Conservation (phyloP, 2,797 vertebrate species). For the Perodicticus potto region DNA sequence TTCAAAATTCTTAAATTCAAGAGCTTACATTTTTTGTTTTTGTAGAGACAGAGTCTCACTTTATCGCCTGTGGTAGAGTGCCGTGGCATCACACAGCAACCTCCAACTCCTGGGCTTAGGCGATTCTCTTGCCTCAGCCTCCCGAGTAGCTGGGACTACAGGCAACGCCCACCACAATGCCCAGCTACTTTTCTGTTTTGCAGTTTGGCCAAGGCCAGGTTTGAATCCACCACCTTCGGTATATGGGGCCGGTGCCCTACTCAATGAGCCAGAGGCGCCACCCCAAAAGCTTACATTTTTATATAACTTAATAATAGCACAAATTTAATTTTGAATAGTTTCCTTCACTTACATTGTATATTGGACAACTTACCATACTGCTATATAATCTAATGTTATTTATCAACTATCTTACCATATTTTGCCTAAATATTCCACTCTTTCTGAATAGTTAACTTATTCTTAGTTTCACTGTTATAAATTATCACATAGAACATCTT, state of each 20-base stretch:
- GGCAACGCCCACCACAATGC: no score
- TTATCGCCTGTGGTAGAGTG: no score
- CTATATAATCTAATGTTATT: not conserved
- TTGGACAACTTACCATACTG: not conserved
- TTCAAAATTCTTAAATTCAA: slow-evolving; percentile 39
- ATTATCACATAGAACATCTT: slow-evolving; percentile 19
- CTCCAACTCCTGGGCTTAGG: no score
- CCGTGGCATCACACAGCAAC: no score
- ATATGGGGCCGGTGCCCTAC: no score
- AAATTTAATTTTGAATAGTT: slow-evolving; percentile 30
- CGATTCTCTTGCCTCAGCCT: no score
- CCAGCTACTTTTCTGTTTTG: no score
- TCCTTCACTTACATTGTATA: not conserved
- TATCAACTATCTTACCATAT: not conserved
- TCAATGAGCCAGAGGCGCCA: no score
- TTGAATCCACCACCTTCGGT: no score
- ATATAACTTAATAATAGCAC: not conserved
- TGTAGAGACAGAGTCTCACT: no score
- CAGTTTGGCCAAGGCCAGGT: no score
- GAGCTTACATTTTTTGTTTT: not conserved
- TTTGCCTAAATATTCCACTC: not conserved
- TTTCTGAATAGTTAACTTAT: not conserved
- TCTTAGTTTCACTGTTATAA: slow-evolving; percentile 30
- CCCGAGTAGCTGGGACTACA: no score
- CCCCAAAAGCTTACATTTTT: not conserved